A percentile compares a stretch with the other conserved stretches of the same genome.
phyloP scores from a whole-genome alignment of 2,888 invertebrate species.

The Xanthostigma xanthostigma region DNA sequence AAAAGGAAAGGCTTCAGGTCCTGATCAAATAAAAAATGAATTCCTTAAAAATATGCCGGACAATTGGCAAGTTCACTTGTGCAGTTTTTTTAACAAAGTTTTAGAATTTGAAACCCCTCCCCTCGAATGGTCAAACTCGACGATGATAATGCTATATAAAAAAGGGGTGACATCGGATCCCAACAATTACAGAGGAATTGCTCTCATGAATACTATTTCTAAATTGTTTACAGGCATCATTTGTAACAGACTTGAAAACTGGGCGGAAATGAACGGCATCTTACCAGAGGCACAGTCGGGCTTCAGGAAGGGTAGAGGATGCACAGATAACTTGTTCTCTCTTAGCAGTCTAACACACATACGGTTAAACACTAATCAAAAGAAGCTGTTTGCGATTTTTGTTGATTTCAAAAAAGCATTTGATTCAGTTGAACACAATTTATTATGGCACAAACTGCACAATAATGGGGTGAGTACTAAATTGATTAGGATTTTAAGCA shows the following conservation, averaged over 20 bases:
- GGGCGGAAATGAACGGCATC: conserved; percentile 5
- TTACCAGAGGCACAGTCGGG: conserved; percentile 3
- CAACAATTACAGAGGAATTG: conserved; percentile 7
- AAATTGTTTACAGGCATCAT: conserved; percentile 6
- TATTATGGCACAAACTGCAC: conserved; percentile 5
- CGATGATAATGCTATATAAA: conserved; percentile 2
- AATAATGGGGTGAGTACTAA: no score
- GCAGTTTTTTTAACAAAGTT: conserved; percentile 3
- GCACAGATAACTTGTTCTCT: conserved; percentile 2
- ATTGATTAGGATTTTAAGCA: not conserved
- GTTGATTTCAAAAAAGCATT: conserved; percentile 6
- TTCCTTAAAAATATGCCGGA: conserved; percentile 3
- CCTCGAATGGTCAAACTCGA: not conserved
- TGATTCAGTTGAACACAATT: not conserved
- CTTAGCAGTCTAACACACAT: not conserved
- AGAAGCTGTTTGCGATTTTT: conserved; percentile 1
- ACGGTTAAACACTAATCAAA: not conserved
- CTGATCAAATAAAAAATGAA: conserved; percentile 4
- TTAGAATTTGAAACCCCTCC: conserved; percentile 2
- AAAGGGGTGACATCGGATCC: not conserved
- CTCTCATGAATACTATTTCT: conserved; percentile 3
- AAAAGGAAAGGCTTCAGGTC: conserved; percentile 3
- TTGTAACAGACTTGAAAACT: conserved; percentile 1
- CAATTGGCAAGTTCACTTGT: not conserved
- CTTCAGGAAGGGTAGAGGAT: conserved; percentile 2